Percentiles rank a stretch among this genome's conserved stretches.
phyloP scores from a whole-genome alignment of 2,888 invertebrate species.

The Meiosimyza platycephala region DNA sequence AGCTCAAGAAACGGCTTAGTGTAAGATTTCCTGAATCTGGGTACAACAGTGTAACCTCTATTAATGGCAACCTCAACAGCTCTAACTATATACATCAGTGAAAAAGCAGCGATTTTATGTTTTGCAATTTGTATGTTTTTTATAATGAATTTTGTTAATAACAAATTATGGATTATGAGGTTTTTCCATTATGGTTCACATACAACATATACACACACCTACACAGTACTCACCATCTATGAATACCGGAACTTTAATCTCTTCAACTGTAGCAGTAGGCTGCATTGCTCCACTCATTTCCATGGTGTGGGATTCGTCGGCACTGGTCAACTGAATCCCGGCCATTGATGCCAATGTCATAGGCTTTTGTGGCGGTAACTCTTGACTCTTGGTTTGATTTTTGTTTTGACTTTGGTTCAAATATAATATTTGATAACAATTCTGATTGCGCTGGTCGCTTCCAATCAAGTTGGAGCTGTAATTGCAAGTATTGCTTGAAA shows the following conservation, averaged over 20 bases:
- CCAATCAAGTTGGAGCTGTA: slow-evolving; percentile 11
- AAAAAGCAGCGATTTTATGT: no score
- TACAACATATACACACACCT: slow-evolving; percentile 50
- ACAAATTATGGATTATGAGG: not conserved
- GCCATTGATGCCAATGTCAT: slow-evolving; percentile 59
- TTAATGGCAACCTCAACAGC: no score
- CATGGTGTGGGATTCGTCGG: slow-evolving; percentile 54
- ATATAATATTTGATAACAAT: slow-evolving; percentile 1
- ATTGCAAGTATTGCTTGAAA: not conserved
- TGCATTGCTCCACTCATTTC: slow-evolving; percentile 66
- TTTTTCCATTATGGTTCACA: slow-evolving; percentile 26
- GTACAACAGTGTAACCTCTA: no score
- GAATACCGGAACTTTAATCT: slow-evolving; percentile 66
- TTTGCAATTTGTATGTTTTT: no score
- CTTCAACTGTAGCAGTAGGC: slow-evolving; percentile 65
- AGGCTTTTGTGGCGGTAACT: slow-evolving; percentile 35
- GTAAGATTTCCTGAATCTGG: no score
- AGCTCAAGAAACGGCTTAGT: no score
- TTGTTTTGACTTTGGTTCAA: slow-evolving; percentile 9
- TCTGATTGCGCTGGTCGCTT: not conserved
- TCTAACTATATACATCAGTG: no score
- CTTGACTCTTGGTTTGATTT: slow-evolving; percentile 36
- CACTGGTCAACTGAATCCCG: slow-evolving; percentile 62
- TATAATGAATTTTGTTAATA: no score
- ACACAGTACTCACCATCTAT: slow-evolving; percentile 66